Evolutionary conservation across 2,888 invertebrate species (phyloP), one percentile per base, ranked within the genome.

Genomic region (Branchinecta sandiegonensis): DNA sequence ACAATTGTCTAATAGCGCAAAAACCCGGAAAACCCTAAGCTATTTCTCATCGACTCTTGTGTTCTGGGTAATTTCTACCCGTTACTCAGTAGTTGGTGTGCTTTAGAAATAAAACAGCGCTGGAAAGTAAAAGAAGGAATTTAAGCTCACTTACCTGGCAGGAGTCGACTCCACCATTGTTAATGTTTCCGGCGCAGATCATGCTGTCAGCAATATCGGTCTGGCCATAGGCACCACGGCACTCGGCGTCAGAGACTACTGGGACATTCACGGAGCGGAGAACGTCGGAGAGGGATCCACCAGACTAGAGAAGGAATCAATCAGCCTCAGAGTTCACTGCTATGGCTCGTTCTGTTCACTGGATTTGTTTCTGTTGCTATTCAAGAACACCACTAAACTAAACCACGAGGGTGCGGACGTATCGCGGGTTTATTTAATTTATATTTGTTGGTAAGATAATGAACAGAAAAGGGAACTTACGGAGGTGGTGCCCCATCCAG

Each of bases 401-500:
- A 37, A 37, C 5, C 37, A 37, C 6, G 2, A 37, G 2, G 37
- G 4, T 37, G 37, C 37, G 6, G 37, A 37, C 37, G 37, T 37
- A 6, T 37, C 6, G 6, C 6, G 37, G 37, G 37, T 37, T 37
- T 37, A 37, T 37, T 37, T 37, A 4, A 37, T 37, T 23, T 23
- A 23, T 4, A 37, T 4, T 6, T 37, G 37, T 37, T 37, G 37
- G 37, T 37, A 4, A 37, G 37, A 37, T 0, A 37, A 37, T 37
- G 6, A 6, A 6, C 37, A 6, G 37, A 37, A 37, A 56, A 10
- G n/a, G 23, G 8, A 56, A 56, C 63, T 56, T 56, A 56, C 63
- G 79, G 78, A 69, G 74, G 78, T 69, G 9, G 77, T 79, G 9
- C 83, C 83, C 83, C 82, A 82, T 23, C 83, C 83, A 37, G 79